Conservation (phyloP, 2,113 vertebrate species). For the Ophthalmolycus amberensis region DNA sequence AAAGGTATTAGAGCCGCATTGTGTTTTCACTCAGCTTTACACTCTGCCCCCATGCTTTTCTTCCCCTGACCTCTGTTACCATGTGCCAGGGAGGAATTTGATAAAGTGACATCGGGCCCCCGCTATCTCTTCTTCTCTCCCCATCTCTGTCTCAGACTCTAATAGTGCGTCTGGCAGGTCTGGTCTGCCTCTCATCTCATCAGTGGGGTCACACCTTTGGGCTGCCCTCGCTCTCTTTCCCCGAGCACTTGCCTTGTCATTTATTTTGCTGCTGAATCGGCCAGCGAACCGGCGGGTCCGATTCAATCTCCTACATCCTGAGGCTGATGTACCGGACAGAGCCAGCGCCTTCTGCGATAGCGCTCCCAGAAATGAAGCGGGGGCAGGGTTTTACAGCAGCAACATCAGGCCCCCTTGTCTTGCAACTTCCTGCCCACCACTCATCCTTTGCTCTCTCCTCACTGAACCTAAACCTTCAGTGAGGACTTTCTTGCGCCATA, state of each 20-base stretch:
- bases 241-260: slow-evolving; percentile 70
- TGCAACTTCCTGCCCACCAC: slow-evolving; percentile 49
- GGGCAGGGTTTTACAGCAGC: slow-evolving; percentile 47
- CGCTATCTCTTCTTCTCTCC: slow-evolving; percentile 55
- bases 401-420: slow-evolving; percentile 52
- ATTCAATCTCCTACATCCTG: slow-evolving; percentile 74
- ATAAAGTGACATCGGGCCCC: slow-evolving; percentile 80
- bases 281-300: slow-evolving; percentile 59
- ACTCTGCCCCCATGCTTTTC: slow-evolving; percentile 76
- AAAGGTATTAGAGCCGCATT: slow-evolving; percentile 82
- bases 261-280: slow-evolving; percentile 70
- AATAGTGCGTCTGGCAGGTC: slow-evolving; percentile 73
- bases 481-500: slow-evolving; percentile 57
- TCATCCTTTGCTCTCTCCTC: slow-evolving; percentile 59
- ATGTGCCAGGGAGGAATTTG: slow-evolving; percentile 81
- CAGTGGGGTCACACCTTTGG: slow-evolving; percentile 74
- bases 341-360: slow-evolving; percentile 22
- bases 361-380: slow-evolving; percentile 23
- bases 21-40: slow-evolving; percentile 83
- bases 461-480: slow-evolving; percentile 46
- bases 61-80: slow-evolving; percentile 81
- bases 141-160: slow-evolving; percentile 67
- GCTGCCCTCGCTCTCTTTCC: slow-evolving; percentile 60
- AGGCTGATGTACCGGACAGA: slow-evolving; percentile 64
- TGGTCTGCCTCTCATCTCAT: slow-evolving; percentile 79